Conservation (phyloP, 37 sponge, comb jelly and placozoan species). For the Eunapius fragilis region DNA sequence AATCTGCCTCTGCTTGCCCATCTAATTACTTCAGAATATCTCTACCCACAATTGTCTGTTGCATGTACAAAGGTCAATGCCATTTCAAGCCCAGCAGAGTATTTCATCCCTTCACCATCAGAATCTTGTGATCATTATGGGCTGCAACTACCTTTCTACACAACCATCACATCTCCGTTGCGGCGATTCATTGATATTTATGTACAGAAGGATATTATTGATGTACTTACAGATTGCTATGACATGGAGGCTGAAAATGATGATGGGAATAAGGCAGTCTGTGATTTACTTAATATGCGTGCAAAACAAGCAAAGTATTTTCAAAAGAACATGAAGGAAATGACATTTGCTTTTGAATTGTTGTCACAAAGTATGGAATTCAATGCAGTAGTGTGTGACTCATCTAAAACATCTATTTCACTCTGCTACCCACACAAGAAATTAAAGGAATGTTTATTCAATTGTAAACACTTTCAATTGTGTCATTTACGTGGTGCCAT, state of each 20-base stretch:
- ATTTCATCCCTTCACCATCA: background rate
- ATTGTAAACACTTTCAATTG: too few relatives aligned
- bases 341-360: constrained; percentile 8
- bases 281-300: background rate
- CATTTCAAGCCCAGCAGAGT: constrained; percentile 17
- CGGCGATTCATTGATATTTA: constrained; percentile 54
- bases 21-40: constrained; percentile 14
- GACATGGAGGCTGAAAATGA: background rate
- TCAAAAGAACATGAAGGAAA: background rate
- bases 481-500: too few relatives aligned
- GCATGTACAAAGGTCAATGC: background rate
- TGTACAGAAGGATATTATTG: constrained; percentile 31
- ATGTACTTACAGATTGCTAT: background rate
- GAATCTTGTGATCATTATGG: constrained; percentile 2
- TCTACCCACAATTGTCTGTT: constrained; percentile 47
- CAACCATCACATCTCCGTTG: constrained; percentile 64
- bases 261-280: background rate
- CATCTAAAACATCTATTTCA: background rate
- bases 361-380: too few relatives aligned
- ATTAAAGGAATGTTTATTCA: too few relatives aligned
- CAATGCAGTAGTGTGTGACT: background rate
- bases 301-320: constrained; percentile 11
- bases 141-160: constrained; percentile 23
- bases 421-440: too few relatives aligned
- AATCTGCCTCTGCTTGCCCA: background rate